Base-by-base conservation (phyloP, 2,888 invertebrate genomes). In the Mesopsocus fuscifrons region DNA sequence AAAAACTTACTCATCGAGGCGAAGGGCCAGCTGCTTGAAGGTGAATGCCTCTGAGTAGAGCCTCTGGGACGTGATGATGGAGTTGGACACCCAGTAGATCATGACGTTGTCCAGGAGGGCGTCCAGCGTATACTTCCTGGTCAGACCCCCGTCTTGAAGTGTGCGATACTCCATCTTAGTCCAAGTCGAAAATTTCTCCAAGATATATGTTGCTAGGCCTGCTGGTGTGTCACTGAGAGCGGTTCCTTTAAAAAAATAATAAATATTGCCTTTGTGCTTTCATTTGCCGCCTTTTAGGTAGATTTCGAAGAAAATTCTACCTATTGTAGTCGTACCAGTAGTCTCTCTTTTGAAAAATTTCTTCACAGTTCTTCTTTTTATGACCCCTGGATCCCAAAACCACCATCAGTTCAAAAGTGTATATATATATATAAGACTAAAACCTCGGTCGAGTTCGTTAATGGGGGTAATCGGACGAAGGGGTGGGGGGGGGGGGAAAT, bases 111-210 rank as follows among this genome's bases (percentile, higher is more conserved):
- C 67, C 34, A 70, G 54, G 30, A 71, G 53, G 40, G 68, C 64
- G 47, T 69, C 66, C 43, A 65, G 47, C 1, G 61, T 57, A 50
- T 60, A 67, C 43, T 61, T 59, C 33, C 56, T 52, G 9, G 57
- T 56, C 15, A 69, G 52, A 11, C 64, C 65, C 17, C 67, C 68
- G 51, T 68, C 64, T 2, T 53, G 50, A 8, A 55, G 51, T 5
- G 50, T 44, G 9, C 50, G 45, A 48, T 53, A 53, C 2, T 52
- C 48, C 2, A 41, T 40, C 46, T 61, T 54, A 0, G 65, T 66
- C 63, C 65, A 65, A 2, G 59, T 57, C 2, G 65, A 61, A 51
- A 66, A 68, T 53, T 70, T 70, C 51, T 71, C 69, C 34, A 71
- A 49, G 17, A 71, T 61, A 50, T 67, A 70, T 2, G 66, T 66